Conservation (phyloP, 2,797 vertebrate species). For the Hippoglossus hippoglossus region DNA sequence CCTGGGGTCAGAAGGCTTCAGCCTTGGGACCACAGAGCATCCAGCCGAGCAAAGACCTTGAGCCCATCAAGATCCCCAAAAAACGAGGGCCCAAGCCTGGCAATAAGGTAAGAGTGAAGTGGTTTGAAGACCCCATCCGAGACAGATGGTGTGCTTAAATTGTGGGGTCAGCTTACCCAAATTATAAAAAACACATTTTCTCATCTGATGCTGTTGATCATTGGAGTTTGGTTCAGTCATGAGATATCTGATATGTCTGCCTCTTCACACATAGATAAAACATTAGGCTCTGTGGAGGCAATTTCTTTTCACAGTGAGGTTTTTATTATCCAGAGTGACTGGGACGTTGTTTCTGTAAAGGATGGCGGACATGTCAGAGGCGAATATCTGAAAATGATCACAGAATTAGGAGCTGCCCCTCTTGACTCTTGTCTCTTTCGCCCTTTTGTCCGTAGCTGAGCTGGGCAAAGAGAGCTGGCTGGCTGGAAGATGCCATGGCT, state of each 20-base stretch:
- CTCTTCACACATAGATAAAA: neutral
- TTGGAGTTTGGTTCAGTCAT: neutral
- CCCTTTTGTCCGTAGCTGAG: constrained; percentile 69
- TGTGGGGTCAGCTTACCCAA: neutral
- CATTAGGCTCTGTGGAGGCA: no score
- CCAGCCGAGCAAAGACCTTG: constrained; percentile 86
- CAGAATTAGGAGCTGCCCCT: neutral
- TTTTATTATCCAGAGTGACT: neutral
- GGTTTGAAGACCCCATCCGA: neutral
- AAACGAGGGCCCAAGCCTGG: constrained; percentile 98
- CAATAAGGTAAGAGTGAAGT: constrained; percentile 88
- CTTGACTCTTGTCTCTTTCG: constrained; percentile 2
- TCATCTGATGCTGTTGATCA: neutral
- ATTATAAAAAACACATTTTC: constrained; percentile 1
- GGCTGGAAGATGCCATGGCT: constrained; percentile 81
- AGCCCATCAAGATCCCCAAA: constrained; percentile 95
- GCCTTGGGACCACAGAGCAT: constrained; percentile 79
- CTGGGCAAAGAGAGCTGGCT: constrained; percentile 81
- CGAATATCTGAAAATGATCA: neutral
- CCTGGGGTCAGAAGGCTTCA: constrained; percentile 78
- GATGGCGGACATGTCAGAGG: neutral
- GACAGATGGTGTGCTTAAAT: neutral
- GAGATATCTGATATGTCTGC: neutral
- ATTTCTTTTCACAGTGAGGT: neutral
- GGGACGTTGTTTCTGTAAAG: neutral